Evolutionary conservation across 92 coral and sea anemone species (phyloP), one percentile per base, ranked within the genome.

Genomic region (Actinernus sp.): DNA sequence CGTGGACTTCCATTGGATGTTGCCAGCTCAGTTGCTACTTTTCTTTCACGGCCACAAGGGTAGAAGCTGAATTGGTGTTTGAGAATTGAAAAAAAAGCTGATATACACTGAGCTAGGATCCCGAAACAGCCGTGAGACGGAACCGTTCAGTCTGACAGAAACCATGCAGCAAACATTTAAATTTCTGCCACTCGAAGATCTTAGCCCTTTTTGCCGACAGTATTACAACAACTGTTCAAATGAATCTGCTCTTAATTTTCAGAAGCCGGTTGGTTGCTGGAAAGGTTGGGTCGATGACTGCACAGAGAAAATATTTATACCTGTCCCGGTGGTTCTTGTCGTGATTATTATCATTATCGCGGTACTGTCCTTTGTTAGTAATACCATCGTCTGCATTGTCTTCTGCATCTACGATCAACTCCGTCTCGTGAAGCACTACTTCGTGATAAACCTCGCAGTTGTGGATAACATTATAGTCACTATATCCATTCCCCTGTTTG

Each of bases 381-480:
- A 93, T 56, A 58, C 81, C 3, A 58, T 93, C 33, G 96, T 90
- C 3, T 90, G 93, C 66, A 8, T 90, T 11, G 98, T 93, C 2
- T 93, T 86, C 49, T 58, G 12, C 34, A 26, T 78, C 41, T 73
- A 75, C 58, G 74, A 74, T 46, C 91, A 93, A 31, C 87, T 93
- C 11, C 83, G 93, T 3, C 64, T 81, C 4, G 85, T 81, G 22
- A 82, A 88, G 43, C 93, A 93, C 54, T 93, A 86, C 61, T 93
- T 93, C 37, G 92, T 93, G 10, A 71, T 93, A 17, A 93, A 93
- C 57, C 82, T 93, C 41, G 90, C 93, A 1, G 83, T 83, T 10
- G 93, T 89, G 1, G 97, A 93, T 57, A 79, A 82, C 40, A 50
- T 93, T 17, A 63, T 93, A 2, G 97, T 80, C 0, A 68, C 73